Evolutionary conservation across 1,140 invertebrate species (phyloP).

Genomic region (Heliconius hewitsoni): DNA sequence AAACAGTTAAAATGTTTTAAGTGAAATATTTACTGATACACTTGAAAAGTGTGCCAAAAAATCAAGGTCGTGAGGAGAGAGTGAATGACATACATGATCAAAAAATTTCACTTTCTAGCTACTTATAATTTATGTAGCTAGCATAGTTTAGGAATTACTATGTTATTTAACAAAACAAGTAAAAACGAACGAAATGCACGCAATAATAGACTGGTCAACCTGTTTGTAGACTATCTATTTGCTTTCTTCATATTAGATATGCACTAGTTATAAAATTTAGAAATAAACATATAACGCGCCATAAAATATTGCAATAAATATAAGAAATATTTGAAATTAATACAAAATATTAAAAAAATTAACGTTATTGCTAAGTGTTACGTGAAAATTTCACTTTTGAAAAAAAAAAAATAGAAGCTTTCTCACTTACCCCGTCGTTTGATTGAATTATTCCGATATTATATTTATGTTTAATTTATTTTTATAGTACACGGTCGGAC

Average conservation of each 20-base stretch:
- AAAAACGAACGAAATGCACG: constrained; percentile 3
- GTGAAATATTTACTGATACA: constrained; percentile 4
- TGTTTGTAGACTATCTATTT: neutral
- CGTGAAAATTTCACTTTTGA: constrained; percentile 52
- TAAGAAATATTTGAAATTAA: too few relatives aligned
- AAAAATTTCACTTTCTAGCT: constrained; percentile 43
- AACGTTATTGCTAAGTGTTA: constrained; percentile 33
- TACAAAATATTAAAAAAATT: neutral
- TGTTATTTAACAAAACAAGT: neutral
- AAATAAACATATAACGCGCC: neutral
- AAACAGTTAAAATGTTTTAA: neutral
- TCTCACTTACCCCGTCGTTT: constrained; percentile 52
- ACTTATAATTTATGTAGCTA: neutral
- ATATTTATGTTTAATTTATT: constrained; percentile 10
- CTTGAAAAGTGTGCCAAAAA: constrained; percentile 43
- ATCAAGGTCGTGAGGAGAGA: constrained; percentile 47
- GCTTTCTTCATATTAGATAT: neutral
- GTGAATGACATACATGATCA: constrained; percentile 37
- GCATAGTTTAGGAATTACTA: neutral
- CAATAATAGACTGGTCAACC: neutral
- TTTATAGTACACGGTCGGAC: constrained; percentile 24
- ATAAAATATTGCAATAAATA: constrained; percentile 2
- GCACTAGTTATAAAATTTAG: neutral
- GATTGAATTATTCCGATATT: constrained; percentile 24
- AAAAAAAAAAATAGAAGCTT: constrained; percentile 40